Evolutionary conservation across 1,140 invertebrate species (phyloP), one percentile per base, ranked within the genome.

Genomic region (Seison nebaliae): DNA sequence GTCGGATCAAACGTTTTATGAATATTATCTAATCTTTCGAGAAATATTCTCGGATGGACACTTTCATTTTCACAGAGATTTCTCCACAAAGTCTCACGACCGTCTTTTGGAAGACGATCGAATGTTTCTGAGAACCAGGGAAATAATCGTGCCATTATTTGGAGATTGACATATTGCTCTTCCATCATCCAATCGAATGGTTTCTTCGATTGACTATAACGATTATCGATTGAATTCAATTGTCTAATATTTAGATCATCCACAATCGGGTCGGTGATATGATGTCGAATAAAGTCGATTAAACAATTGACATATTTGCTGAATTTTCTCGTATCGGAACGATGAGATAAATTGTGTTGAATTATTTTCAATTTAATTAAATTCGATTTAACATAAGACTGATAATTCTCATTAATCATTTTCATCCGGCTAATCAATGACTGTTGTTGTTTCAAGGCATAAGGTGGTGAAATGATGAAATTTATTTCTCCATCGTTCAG

Each of bases 111-210:
- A 51, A 59, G 55, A 9, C 54, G 45, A 19, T 55, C 51, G 47
- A 57, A 57, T 46, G 52, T 51, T 35, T 54, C 53, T 34, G 46
- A 43, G 33, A 51, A 49, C 28, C 34, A 48, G 32, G 29, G 40
- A 43, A 30, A 23, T 15, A 28, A 43, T 19, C 31, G 20, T 4
- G 34, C 29, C 20, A 43, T 19, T 21, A 24, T 28, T 47, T 59
- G 55, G n/a, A 59, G 44, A 37, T 59, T 59, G 39, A 51, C 46
- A 45, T 53, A 59, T 47, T 55, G 52, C 20, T 59, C 57, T 40
- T 59, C 57, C 6, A 48, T 47, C 57, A 59, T 59, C 57, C 57
- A 59, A 36, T 58, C 57, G 47, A 59, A 59, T n/a, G 53, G 51
- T 35, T 59, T 59, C 47, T 57, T 59, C 19, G 48, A 43, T 28